These are phyloP conservation scores for Pitangus sulphuratus DNA, from an alignment of 2,797 vertebrate species.

Conservation along the genomic window DNA sequence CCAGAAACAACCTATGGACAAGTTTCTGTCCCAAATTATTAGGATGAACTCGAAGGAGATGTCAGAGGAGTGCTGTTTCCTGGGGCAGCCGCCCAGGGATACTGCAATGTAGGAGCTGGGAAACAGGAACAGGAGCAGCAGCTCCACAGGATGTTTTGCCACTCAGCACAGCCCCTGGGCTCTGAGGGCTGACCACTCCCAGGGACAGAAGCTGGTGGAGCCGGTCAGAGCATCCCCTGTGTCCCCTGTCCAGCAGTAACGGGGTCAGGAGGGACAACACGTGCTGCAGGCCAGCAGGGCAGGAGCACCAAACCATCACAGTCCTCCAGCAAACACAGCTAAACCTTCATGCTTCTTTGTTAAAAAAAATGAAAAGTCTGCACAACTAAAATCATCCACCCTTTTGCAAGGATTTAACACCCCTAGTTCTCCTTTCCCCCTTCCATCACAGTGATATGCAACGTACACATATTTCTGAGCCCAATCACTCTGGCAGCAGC, in stretches of 20 bases:
- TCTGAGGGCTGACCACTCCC: neutral
- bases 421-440: neutral
- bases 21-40: neutral
- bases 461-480: neutral
- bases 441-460: neutral
- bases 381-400: fast-evolving
- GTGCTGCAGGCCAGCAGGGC: neutral
- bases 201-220: neutral
- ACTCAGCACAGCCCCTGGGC: fast-evolving
- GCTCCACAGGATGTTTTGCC: conserved; percentile 13
- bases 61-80: neutral
- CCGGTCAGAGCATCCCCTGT: fast-evolving
- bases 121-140: neutral
- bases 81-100: neutral
- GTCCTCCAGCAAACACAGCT: neutral
- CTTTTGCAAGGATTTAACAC: neutral
- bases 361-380: neutral
- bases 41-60: neutral
- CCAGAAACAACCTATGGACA: neutral
- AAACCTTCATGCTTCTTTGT: neutral
- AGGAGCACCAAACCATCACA: neutral
- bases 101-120: neutral
- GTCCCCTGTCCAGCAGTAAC: fast-evolving
- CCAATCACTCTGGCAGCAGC: neutral
- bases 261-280: fast-evolving